Conservation (phyloP, 1,140 invertebrate genomes). For the Hyles vespertilio region DNA sequence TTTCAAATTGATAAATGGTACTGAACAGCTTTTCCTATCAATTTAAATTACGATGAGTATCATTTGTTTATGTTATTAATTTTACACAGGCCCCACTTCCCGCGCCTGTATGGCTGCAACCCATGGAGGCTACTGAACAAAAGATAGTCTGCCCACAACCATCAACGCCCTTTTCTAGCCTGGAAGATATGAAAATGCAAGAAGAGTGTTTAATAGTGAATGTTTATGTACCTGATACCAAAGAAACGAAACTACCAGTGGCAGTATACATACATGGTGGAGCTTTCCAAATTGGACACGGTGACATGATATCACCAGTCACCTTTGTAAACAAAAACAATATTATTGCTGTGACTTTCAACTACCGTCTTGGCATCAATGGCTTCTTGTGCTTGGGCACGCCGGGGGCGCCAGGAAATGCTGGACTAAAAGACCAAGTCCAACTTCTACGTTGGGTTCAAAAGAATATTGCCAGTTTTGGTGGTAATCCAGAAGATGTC, state of each 20-base stretch:
- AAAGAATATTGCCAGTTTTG: conserved; percentile 43
- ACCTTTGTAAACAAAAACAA: conserved; percentile 11
- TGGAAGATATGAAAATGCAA: conserved; percentile 11
- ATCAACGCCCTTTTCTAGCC: neutral
- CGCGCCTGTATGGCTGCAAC: conserved; percentile 31
- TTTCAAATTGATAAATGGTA: too few species aligned
- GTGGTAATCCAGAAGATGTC: conserved; percentile 45
- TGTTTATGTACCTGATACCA: conserved; percentile 37
- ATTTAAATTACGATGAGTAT: too few species aligned
- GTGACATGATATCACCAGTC: conserved; percentile 7
- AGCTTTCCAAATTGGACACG: conserved; percentile 31
- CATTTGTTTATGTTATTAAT: too few species aligned
- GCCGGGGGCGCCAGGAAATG: conserved; percentile 35
- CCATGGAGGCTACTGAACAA: conserved; percentile 36
- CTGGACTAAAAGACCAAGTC: conserved; percentile 49
- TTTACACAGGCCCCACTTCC: conserved; percentile 37
- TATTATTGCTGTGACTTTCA: conserved; percentile 29
- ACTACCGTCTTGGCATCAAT: conserved; percentile 20
- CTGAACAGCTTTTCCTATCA: too few species aligned
- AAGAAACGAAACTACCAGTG: conserved; percentile 37
- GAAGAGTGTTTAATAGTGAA: conserved; percentile 36
- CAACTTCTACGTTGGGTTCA: conserved; percentile 42
- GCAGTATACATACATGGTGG: conserved; percentile 47
- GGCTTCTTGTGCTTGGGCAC: conserved; percentile 20
- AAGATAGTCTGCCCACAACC: conserved; percentile 40